Evolutionary conservation across 2,888 invertebrate species (phyloP).

Genomic region (Megastigmus dorsalis): DNA sequence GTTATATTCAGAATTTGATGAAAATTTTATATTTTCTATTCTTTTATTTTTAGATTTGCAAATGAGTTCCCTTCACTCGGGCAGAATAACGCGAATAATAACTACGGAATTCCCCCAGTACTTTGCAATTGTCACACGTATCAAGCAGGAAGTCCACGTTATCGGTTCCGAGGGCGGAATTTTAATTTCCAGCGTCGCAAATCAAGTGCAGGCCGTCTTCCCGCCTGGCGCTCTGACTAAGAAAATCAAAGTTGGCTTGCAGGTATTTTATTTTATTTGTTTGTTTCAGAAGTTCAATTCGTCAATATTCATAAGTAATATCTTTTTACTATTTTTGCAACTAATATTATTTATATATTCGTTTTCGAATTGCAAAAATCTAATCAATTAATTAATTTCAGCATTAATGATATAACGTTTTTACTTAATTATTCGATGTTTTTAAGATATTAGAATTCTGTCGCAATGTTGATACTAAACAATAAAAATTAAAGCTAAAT

Average conservation of each 20-base stretch:
- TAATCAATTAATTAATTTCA: too few relatives aligned
- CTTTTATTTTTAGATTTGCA: constrained; percentile 64
- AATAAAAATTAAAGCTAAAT: too few relatives aligned
- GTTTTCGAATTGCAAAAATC: too few relatives aligned
- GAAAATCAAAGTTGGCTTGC: constrained; percentile 97
- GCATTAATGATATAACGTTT: too few relatives aligned
- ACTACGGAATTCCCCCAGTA: constrained; percentile 99
- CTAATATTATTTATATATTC: too few relatives aligned
- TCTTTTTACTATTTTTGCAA: too few relatives aligned
- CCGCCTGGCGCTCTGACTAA: constrained; percentile 98
- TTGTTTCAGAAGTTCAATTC: too few relatives aligned
- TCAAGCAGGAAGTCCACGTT: constrained; percentile 96
- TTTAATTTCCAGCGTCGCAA: constrained; percentile 92
- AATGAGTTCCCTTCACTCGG: constrained; percentile 74
- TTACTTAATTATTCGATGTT: too few relatives aligned
- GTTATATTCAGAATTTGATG: not conserved
- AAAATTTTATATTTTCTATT: not conserved
- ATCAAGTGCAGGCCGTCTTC: constrained; percentile 85
- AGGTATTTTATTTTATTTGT: constrained; percentile 77
- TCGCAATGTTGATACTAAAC: too few relatives aligned
- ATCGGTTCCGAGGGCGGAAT: constrained; percentile 99
- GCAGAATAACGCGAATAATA: constrained; percentile 93
- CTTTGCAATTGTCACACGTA: constrained; percentile 95
- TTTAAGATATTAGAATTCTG: too few relatives aligned
- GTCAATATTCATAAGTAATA: too few relatives aligned